These are phyloP conservation scores for Mugil cephalus DNA, from an alignment of 2,113 vertebrate species.

Conservation along the genomic window DNA sequence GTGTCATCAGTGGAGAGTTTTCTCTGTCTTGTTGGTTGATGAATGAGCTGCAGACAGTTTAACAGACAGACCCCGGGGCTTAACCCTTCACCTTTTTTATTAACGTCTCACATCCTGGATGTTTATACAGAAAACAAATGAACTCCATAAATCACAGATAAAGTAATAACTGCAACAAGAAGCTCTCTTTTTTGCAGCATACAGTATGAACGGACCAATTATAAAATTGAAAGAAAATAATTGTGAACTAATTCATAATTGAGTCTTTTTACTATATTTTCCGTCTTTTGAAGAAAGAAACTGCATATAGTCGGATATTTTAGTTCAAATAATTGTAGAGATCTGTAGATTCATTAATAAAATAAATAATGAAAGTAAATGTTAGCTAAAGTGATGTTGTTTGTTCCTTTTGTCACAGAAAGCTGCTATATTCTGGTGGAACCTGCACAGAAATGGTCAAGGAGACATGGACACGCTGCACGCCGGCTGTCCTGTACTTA, in stretches of 20 bases:
- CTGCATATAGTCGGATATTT: too few species aligned
- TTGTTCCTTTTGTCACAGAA: slow-evolving; percentile 81
- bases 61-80: slow-evolving; percentile 18
- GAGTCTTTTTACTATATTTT: too few species aligned
- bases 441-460: slow-evolving; percentile 89
- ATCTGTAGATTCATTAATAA: background rate
- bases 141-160: too few species aligned
- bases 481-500: slow-evolving; percentile 92
- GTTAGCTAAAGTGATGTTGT: background rate
- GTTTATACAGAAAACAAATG: slow-evolving; percentile 8
- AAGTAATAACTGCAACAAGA: too few species aligned
- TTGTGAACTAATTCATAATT: too few species aligned
- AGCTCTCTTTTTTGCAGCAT: too few species aligned
- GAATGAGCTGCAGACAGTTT: slow-evolving; percentile 38
- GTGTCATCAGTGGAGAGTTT: background rate
- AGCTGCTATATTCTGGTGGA: slow-evolving; percentile 97
- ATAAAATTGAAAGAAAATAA: too few species aligned
- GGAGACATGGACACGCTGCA: slow-evolving; percentile 90
- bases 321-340: background rate
- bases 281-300: too few species aligned
- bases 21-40: slow-evolving; percentile 8
- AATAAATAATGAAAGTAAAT: background rate
- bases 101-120: slow-evolving; percentile 2
- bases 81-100: slow-evolving; percentile 40
- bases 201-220: too few species aligned